A percentile compares a stretch with the other conserved stretches of the same genome.
These are phyloP conservation scores for Drosophila ficusphila DNA, from an alignment of 1,140 invertebrate genomes.

Conservation along the genomic window DNA sequence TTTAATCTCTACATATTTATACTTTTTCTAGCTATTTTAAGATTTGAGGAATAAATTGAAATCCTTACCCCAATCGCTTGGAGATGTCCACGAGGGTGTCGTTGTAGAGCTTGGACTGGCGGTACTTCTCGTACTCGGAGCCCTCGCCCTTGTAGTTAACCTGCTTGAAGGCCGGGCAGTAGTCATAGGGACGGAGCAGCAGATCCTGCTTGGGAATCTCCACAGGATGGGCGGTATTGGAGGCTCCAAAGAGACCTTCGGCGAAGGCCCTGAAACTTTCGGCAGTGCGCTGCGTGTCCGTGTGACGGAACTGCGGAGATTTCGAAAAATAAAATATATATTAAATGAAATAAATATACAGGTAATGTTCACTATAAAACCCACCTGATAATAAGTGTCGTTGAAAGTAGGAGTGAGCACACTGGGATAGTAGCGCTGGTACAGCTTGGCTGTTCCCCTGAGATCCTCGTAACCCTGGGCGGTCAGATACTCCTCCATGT, in stretches of 20 bases:
- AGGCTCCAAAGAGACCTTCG: conserved; percentile 87
- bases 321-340: background rate
- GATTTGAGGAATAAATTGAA: too few species aligned
- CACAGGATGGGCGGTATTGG: conserved; percentile 81
- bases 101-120: conserved; percentile 51
- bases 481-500: conserved; percentile 86
- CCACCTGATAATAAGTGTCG: conserved; percentile 64
- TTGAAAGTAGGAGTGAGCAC: conserved; percentile 61
- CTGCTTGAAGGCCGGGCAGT: conserved; percentile 61
- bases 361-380: background rate
- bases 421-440: conserved; percentile 86
- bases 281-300: conserved; percentile 87
- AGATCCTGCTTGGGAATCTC: conserved; percentile 83
- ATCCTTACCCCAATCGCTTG: conserved; percentile 73
- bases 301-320: conserved; percentile 87
- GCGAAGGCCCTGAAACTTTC: conserved; percentile 88
- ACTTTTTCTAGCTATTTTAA: too few species aligned
- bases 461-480: conserved; percentile 86
- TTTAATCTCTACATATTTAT: too few species aligned
- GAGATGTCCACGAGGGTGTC: conserved; percentile 65
- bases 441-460: conserved; percentile 86
- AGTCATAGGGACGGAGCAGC: conserved; percentile 85
- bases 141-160: conserved; percentile 66
- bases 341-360: too few species aligned
- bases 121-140: conserved; percentile 73